Base-by-base conservation (phyloP, 1,140 invertebrate genomes). In the Sesamia nonagrioides region DNA sequence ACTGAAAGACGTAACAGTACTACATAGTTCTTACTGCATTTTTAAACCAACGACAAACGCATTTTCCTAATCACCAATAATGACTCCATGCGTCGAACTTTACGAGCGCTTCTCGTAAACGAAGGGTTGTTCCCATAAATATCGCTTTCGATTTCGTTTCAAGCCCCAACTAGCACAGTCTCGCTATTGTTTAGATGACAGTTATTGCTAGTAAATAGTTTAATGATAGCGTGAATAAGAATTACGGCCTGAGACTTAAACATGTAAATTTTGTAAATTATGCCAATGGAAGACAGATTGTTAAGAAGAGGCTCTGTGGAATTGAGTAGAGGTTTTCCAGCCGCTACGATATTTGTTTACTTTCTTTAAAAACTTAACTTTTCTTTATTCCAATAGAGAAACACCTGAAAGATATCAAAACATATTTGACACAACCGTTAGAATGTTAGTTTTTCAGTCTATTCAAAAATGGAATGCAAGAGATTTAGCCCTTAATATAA, bases 91-190 rank as follows among this genome's bases (percentile, higher is more conserved):
- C 58, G 60, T 60, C 33, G 72, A 40, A 50, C 60, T 61, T 63
- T 27, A 48, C 37, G 27, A 48, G 27, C 45, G 33, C 11, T 60
- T 18, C 42, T 40, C 35, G 63, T 76, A 73, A 77, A 45, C 56
- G 60, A 27, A 75, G 75, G 75, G 69, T 73, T 52, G 54, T 42
- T 42, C 52, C n/a, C 63, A 84, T 83, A 83, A 81, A 80, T 78
- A 74, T 42, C 54, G 75, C 80, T 84, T 84, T 84, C 83, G 66
- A 75, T 82, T 80, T 83, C 78, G 63, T 56, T 60, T 72, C 61
- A 54, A 76, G 61, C 66, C 77, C 27, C n/a, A 45, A 45, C 73
- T 60, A n/a, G 73, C 45, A 42, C 40, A 27, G 58, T 50, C 66
- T 27, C 35, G 2, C 42, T 58, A 81, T 74, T 81, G 75, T 77